Base-by-base conservation (phyloP, 2,797 vertebrate species). In the Myripristis jacobus region DNA sequence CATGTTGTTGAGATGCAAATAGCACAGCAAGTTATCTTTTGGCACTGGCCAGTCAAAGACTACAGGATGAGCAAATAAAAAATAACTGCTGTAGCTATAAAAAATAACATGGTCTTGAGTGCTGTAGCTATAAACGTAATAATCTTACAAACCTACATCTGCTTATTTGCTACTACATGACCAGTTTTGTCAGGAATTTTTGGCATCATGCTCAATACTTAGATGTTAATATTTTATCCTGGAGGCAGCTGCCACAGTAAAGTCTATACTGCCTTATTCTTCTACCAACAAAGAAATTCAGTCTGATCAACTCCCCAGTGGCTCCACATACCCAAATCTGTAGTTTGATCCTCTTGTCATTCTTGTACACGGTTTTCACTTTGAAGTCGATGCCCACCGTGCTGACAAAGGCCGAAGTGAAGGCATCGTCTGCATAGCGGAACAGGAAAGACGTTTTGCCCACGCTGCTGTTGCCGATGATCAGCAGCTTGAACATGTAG, bases 361-460 rank as follows among this genome's bases (percentile, higher is more conserved):
- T 98, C 93, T 96, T 99, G 93, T 97, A 98, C 75, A 99, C 96
- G 0, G 98, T 99, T 94, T 99, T 99, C 58, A 99, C 97, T 95
- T 98, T 99, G 92, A 99, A 99, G 94, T 99, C 98, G 0, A 99
- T 99, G 78, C 98, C 98, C 46, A 99, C 97, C 0, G 98, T 99
- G 95, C 98, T 99, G 91, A 99, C 97, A 13, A 98, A 99, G 51
- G 97, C 98, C 18, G 97, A 98, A 0, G 97, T 98, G 87, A 98
- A 99, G 77, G 97, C 97, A 71, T 99, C 97, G 11, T 98, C 97
- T 0, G 98, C 97, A 0, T 98, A 99, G 78, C 98, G 96, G 90
- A 99, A 99, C 59, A 99, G 94, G 89, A 99, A 98, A 2, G 96
- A 98, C 0, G 98, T 99, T 87, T 99, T 99, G 18, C 97, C 97